A percentile compares a stretch with the other conserved stretches of the same genome.
These are phyloP conservation scores for Channa maculata DNA, from an alignment of 2,113 vertebrate species.

Conservation along the genomic window DNA sequence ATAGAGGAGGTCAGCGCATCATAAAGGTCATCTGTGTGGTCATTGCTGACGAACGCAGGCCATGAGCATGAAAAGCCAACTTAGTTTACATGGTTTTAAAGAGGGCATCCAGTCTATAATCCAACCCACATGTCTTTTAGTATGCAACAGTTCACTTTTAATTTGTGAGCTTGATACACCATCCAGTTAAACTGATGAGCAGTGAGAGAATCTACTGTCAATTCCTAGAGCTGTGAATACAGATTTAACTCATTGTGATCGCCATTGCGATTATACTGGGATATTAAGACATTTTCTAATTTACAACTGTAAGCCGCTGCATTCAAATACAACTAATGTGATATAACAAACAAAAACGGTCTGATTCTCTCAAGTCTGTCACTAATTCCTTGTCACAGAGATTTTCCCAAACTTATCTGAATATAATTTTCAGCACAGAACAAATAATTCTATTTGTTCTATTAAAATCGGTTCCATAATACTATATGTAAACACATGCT, in stretches of 20 bases:
- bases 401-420: conserved; percentile 3
- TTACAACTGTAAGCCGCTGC: conserved; percentile 2
- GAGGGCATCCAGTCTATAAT: neutral
- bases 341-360: conserved; percentile 13
- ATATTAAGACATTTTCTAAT: conserved; percentile 20
- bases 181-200: neutral
- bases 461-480: conserved; percentile 25
- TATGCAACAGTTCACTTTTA: neutral
- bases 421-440: conserved; percentile 13
- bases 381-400: conserved; percentile 26
- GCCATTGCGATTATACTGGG: conserved; percentile 10
- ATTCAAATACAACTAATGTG: conserved; percentile 25
- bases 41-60: conserved; percentile 1
- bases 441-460: conserved; percentile 41
- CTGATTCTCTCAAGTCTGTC: conserved; percentile 6
- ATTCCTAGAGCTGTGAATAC: conserved; percentile 15
- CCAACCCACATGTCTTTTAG: neutral
- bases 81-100: neutral
- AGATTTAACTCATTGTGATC: neutral
- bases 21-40: conserved; percentile 41
- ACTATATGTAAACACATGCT: too few species aligned
- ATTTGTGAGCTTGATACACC: neutral
- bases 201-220: conserved; percentile 14
- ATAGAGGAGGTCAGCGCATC: conserved; percentile 11
- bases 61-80: conserved; percentile 16